phyloP scores from a whole-genome alignment of 2,797 vertebrate species.

The Microcaecilia unicolor region DNA sequence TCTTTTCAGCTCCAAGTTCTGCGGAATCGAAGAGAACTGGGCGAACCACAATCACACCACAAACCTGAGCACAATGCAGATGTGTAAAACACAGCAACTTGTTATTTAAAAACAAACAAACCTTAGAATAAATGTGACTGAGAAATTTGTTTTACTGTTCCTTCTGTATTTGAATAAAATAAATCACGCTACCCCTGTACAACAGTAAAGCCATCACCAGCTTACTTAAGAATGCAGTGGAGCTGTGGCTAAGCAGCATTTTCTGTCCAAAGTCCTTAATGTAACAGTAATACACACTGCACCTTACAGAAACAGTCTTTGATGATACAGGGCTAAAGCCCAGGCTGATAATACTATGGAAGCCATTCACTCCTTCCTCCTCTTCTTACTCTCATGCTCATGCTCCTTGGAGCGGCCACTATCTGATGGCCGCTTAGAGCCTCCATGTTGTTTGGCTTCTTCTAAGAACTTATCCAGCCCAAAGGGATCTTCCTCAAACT shows the following conservation, averaged over 20 bases:
- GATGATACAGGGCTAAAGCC: no score
- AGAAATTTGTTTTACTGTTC: conserved; percentile 31
- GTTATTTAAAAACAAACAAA: conserved; percentile 25
- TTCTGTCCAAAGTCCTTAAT: no score
- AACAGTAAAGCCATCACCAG: no score
- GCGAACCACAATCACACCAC: conserved; percentile 7
- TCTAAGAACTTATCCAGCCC: conserved; percentile 98
- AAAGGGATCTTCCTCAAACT: conserved; percentile 97
- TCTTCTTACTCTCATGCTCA: conserved; percentile 91
- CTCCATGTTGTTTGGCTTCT: conserved; percentile 94
- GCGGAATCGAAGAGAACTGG: conserved; percentile 19
- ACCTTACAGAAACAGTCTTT: no score
- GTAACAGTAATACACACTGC: no score
- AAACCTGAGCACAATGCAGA: conserved; percentile 33
- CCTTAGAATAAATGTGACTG: conserved; percentile 36
- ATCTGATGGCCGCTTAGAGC: conserved; percentile 86
- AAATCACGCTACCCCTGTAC: no score
- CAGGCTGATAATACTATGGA: no score
- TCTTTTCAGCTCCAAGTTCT: conserved; percentile 64
- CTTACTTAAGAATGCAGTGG: no score
- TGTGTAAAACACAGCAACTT: conserved; percentile 41
- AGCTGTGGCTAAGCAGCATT: no score
- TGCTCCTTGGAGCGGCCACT: conserved; percentile 89
- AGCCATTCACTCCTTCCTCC: conserved; percentile 92
- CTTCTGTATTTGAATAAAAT: no score